A percentile compares a stretch with the other conserved stretches of the same genome.
Conservation (phyloP, 2,113 vertebrate genomes). For the Aegotheles bennettii region DNA sequence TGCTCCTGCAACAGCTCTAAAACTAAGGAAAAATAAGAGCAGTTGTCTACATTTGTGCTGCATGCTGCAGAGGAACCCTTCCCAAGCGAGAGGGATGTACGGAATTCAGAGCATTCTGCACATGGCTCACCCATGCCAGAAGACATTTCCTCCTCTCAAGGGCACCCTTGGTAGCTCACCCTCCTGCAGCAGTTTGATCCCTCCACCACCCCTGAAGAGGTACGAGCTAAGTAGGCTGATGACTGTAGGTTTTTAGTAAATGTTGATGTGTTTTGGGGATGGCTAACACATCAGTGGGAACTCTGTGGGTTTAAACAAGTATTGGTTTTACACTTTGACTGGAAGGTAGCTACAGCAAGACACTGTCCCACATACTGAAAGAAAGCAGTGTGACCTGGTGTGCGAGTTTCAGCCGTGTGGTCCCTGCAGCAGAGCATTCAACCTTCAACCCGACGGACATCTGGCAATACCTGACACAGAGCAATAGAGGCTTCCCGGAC, state of each 20-base stretch:
- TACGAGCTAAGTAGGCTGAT: background rate
- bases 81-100: rapidly evolving
- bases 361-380: rapidly evolving
- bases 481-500: background rate
- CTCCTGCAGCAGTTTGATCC: background rate
- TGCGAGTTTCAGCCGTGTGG: background rate
- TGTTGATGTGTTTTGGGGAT: background rate
- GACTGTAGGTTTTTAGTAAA: background rate
- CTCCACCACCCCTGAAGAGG: background rate
- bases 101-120: background rate
- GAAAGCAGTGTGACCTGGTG: rapidly evolving
- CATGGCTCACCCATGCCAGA: rapidly evolving
- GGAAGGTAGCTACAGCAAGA: background rate
- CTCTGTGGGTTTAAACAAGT: background rate
- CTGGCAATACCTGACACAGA: background rate
- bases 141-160: background rate
- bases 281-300: background rate
- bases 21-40: background rate
- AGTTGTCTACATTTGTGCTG: background rate
- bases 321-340: background rate
- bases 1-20: background rate
- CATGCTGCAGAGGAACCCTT: background rate
- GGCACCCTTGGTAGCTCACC: background rate
- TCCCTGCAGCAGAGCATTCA: background rate
- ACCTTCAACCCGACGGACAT: background rate